Evolutionary conservation across 2,797 vertebrate species (phyloP).

Genomic region (Pitangus sulphuratus): DNA sequence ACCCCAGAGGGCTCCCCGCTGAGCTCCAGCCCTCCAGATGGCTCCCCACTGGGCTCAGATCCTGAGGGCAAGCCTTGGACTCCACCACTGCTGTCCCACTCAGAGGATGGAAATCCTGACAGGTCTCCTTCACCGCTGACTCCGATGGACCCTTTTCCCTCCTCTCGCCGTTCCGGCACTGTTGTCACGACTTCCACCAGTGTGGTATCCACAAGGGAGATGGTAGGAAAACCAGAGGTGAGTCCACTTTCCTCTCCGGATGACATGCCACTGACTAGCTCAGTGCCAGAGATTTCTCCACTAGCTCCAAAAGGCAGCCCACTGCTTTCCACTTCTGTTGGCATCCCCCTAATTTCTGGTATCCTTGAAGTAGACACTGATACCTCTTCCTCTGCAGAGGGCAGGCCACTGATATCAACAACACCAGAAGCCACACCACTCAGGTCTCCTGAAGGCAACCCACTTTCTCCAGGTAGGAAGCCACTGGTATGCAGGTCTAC

Average conservation of each 20-base stretch:
- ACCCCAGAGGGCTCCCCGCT: slow-evolving; percentile 58
- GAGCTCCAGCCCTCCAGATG: slow-evolving; percentile 56
- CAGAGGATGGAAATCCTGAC: slow-evolving; percentile 68
- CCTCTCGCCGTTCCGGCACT: slow-evolving; percentile 61
- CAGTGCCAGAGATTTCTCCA: slow-evolving; percentile 76
- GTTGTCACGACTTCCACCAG: slow-evolving; percentile 76
- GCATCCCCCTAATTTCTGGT: slow-evolving; percentile 30
- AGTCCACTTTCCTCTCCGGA: slow-evolving; percentile 80
- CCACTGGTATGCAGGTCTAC: slow-evolving; percentile 71
- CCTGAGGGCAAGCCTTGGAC: slow-evolving; percentile 73
- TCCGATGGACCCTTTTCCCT: slow-evolving; percentile 81
- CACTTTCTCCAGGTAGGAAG: slow-evolving; percentile 64
- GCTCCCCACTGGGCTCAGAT: slow-evolving; percentile 58
- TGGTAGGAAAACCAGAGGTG: slow-evolving; percentile 75
- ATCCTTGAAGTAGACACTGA: slow-evolving; percentile 46
- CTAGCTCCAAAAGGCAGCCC: slow-evolving; percentile 74
- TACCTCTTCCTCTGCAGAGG: slow-evolving; percentile 72
- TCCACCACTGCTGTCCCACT: slow-evolving; percentile 51
- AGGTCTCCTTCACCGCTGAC: slow-evolving; percentile 78
- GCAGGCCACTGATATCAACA: slow-evolving; percentile 67
- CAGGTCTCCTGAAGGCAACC: slow-evolving; percentile 69
- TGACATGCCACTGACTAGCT: slow-evolving; percentile 65
- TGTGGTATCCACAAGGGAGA: slow-evolving; percentile 76
- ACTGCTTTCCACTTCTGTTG: slow-evolving; percentile 75
- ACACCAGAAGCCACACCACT: slow-evolving; percentile 66